These are phyloP conservation scores for Germaria angustata DNA, from an alignment of 2,888 invertebrate species.

Conservation along the genomic window DNA sequence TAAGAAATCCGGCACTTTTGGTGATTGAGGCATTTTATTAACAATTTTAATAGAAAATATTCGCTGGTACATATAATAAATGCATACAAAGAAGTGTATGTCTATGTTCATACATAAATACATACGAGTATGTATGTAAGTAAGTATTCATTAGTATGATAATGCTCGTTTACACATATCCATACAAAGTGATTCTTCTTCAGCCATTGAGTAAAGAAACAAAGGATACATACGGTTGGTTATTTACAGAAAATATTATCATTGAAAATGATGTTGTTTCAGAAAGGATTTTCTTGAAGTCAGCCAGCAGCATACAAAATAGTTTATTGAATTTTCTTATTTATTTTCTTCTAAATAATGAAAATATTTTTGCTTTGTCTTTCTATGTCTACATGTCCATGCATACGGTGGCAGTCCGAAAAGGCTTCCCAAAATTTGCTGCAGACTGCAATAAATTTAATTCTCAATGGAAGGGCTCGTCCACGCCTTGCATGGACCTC, in stretches of 20 bases:
- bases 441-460: too few species aligned
- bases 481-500: too few species aligned
- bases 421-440: too few species aligned
- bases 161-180: background rate
- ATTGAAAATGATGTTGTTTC: constrained; percentile 60
- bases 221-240: background rate
- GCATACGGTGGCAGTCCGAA: background rate
- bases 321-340: constrained; percentile 46
- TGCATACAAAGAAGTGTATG: too few species aligned
- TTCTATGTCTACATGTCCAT: background rate
- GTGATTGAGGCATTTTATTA: too few species aligned
- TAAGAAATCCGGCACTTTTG: too few species aligned
- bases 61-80: too few species aligned
- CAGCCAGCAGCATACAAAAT: constrained; percentile 42
- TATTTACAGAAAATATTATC: constrained; percentile 55
- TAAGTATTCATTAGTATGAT: background rate
- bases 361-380: constrained; percentile 16
- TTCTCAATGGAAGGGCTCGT: too few species aligned
- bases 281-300: constrained; percentile 61
- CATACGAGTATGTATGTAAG: background rate
- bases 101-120: too few species aligned
- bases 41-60: too few species aligned
- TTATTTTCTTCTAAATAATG: background rate
- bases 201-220: constrained; percentile 12
- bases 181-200: background rate